Conservation (phyloP, 2,797 vertebrate genomes). For the Anomalospiza imberbis region DNA sequence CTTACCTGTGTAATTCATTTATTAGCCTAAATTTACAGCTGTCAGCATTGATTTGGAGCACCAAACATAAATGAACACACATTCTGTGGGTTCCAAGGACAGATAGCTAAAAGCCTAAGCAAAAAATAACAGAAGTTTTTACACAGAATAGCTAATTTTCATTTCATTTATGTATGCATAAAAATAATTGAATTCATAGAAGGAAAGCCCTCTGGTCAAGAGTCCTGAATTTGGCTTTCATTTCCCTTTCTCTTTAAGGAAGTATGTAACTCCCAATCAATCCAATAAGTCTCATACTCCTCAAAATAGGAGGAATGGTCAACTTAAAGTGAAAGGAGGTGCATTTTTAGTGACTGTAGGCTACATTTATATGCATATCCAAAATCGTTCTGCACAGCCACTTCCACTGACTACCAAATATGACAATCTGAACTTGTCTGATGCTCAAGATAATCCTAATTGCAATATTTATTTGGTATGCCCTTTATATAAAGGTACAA, state of each 20-base stretch:
- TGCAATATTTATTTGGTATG: neutral
- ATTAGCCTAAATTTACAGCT: constrained; percentile 69
- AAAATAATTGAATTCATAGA: neutral
- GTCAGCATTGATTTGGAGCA: constrained; percentile 62
- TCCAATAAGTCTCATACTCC: neutral
- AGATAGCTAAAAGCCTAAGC: constrained; percentile 2
- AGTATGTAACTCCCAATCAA: neutral
- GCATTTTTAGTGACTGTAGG: neutral
- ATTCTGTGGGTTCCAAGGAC: constrained; percentile 53
- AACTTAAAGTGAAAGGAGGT: neutral
- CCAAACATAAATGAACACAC: neutral
- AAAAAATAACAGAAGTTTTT: neutral
- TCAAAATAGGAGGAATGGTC: rapidly evolving
- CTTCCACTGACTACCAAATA: neutral
- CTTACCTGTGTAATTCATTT: constrained; percentile 63
- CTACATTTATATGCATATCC: neutral
- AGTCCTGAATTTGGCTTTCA: neutral
- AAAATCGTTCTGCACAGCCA: neutral
- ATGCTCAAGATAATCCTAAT: neutral
- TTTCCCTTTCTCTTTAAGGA: neutral
- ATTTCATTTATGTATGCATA: neutral
- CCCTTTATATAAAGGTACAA: neutral
- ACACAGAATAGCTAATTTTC: neutral
- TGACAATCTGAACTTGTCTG: neutral
- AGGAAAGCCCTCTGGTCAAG: neutral